A percentile compares a stretch with the other conserved stretches of the same genome.
These are phyloP conservation scores for Hydra vulgaris DNA, from an alignment of 30 jellyfish, hydroid and myxozoan genomes.

Conservation along the genomic window DNA sequence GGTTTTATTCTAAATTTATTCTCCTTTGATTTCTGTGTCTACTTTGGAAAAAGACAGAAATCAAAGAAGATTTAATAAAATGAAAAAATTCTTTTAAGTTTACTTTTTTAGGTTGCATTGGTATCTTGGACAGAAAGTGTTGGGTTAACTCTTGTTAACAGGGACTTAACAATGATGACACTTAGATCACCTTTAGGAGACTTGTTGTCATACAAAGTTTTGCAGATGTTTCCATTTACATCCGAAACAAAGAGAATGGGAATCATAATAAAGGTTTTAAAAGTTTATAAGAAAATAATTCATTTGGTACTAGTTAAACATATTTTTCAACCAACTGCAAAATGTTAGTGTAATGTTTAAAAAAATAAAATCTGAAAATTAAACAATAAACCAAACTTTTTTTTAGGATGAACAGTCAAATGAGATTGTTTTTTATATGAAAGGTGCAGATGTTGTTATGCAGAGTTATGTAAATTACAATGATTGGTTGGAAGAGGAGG, in stretches of 20 bases:
- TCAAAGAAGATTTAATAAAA: too few species aligned
- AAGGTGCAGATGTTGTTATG: constrained; percentile 98
- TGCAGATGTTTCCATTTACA: constrained; percentile 78
- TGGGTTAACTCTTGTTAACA: constrained; percentile 57
- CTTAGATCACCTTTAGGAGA: constrained; percentile 54
- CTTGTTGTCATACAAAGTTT: constrained; percentile 29
- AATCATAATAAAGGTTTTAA: constrained; percentile 56
- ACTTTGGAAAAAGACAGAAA: too few species aligned
- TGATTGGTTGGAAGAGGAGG: constrained; percentile 98
- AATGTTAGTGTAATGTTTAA: too few species aligned
- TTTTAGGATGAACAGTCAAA: constrained; percentile 65
- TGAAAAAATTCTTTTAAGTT: neutral
- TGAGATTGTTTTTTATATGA: constrained; percentile 81
- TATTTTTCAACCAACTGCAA: neutral
- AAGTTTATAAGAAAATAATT: neutral
- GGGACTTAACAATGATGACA: constrained; percentile 57
- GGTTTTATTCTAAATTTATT: too few species aligned
- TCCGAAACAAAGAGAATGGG: constrained; percentile 99
- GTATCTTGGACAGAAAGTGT: constrained; percentile 91
- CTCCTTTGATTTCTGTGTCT: too few species aligned
- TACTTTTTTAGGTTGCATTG: constrained; percentile 60
- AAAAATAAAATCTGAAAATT: neutral
- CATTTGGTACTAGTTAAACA: neutral
- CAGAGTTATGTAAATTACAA: constrained; percentile 67
- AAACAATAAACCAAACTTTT: too few species aligned